Conservation (phyloP, 2,888 invertebrate genomes). For the Noctua pronuba region DNA sequence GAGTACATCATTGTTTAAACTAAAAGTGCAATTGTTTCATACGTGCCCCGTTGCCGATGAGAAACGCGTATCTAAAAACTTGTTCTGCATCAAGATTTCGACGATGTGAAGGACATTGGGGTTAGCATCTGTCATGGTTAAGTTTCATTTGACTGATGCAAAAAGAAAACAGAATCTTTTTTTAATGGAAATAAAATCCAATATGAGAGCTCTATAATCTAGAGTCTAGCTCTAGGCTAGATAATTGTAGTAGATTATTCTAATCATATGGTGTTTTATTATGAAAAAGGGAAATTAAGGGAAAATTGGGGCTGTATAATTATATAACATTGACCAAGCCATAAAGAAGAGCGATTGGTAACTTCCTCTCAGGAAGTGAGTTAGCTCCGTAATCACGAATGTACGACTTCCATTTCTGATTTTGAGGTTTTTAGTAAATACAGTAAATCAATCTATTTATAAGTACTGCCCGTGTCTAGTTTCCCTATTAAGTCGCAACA, state of each 20-base stretch:
- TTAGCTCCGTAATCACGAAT: slow-evolving; percentile 34
- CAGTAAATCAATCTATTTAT: slow-evolving; percentile 10
- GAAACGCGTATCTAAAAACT: not conserved
- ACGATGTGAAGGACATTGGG: not conserved
- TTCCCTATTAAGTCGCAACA: not conserved
- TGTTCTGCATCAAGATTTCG: not conserved
- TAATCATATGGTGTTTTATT: not conserved
- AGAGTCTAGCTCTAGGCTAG: not conserved
- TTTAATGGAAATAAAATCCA: not conserved
- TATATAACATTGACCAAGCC: slow-evolving; percentile 53
- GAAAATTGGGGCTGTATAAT: slow-evolving; percentile 13
- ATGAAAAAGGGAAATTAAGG: not conserved
- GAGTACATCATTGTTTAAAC: too few relatives aligned
- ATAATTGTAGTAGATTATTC: not conserved
- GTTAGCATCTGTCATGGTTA: not conserved
- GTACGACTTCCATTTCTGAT: slow-evolving; percentile 25
- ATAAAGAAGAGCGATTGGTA: slow-evolving; percentile 61
- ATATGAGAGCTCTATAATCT: not conserved
- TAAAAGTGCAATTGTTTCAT: not conserved
- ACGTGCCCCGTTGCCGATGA: not conserved
- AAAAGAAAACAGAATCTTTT: not conserved
- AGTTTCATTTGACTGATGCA: not conserved
- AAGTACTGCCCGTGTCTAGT: too few relatives aligned
- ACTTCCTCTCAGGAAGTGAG: slow-evolving; percentile 51
- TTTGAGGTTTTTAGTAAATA: slow-evolving; percentile 15